Base-by-base conservation (phyloP, 2,888 invertebrate species). In the Meliscaeva auricollis region DNA sequence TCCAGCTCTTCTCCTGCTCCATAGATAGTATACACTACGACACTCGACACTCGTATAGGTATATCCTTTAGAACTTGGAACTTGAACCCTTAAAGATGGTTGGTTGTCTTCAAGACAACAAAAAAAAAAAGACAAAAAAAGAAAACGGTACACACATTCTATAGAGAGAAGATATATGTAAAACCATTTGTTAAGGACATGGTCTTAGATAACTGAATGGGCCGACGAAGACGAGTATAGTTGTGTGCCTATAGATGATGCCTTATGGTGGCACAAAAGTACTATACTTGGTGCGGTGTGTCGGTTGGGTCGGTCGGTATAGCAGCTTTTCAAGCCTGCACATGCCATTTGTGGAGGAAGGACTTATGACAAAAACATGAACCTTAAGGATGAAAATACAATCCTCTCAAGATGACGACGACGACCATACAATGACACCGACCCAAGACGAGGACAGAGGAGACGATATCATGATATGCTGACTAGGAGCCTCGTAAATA, bases 321-420 rank as follows among this genome's bases (percentile, higher is more conserved):
- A 6, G 58, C 20, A 6, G 58, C 20, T 4, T 32, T 56, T 56
- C 32, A 58, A 58, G 58, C 44, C 73, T 83, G 48, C 62, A 69
- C 60, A 83, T 77, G 78, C 26, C 68, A 68, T 73, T 56, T 38
- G 58, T 7, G 38, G 52, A 32, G 52, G 78, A 74, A 73, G 78
- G 62, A 83, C 82, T 82, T 82, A 69, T 78, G 83, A 83, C 83
- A 83, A 78, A 83, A 69, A 74, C 78, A 83, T 83, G 73, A 74
- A 56, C 73, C 54, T 17, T 62, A 78, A 78, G 78, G 78, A 78
- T 50, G 73, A 78, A 83, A 78, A 69, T 46, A 64, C 73, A 78
- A 73, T 81, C 64, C 64, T 58, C 44, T 60, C 44, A 64, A 64
- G 32, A 38, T 8, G 30, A 20, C 38, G 9, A 38, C 3, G 32